These are phyloP conservation scores for Drosophila rubida DNA, from an alignment of 2,888 invertebrate genomes.

Conservation along the genomic window DNA sequence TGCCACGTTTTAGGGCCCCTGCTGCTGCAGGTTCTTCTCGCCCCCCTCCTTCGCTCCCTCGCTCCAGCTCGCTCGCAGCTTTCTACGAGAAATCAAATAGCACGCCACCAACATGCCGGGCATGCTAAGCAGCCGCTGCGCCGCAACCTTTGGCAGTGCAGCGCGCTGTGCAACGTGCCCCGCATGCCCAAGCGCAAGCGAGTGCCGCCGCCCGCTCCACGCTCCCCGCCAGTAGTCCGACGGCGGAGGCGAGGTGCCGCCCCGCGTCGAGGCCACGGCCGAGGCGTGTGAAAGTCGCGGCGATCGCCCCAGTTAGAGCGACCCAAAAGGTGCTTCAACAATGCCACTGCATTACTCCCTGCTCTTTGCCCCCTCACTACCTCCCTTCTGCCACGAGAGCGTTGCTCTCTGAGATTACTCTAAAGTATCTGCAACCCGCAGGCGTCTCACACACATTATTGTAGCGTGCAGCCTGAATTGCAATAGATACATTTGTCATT, in stretches of 20 bases:
- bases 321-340: not conserved
- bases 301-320: slow-evolving; percentile 8
- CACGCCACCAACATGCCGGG: slow-evolving; percentile 51
- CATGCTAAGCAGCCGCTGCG: slow-evolving; percentile 58
- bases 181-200: slow-evolving; percentile 48
- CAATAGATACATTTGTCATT: too few species aligned
- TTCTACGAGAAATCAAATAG: slow-evolving; percentile 60
- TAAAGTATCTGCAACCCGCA: too few species aligned
- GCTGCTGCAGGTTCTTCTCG: slow-evolving; percentile 34
- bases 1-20: slow-evolving; percentile 26
- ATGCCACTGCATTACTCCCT: not conserved
- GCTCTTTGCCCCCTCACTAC: too few species aligned
- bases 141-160: slow-evolving; percentile 45
- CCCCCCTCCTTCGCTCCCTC: slow-evolving; percentile 14
- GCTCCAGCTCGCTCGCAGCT: slow-evolving; percentile 26
- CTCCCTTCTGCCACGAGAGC: too few species aligned
- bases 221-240: too few species aligned
- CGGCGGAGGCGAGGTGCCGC: too few species aligned
- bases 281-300: slow-evolving; percentile 61
- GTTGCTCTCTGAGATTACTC: too few species aligned
- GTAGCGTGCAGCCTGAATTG: too few species aligned
- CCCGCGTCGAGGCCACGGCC: slow-evolving; percentile 13
- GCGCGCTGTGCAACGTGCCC: slow-evolving; percentile 25
- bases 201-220: too few species aligned
- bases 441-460: too few species aligned